phyloP scores from a whole-genome alignment of 1,140 invertebrate species.

The Eurosta solidaginis region DNA sequence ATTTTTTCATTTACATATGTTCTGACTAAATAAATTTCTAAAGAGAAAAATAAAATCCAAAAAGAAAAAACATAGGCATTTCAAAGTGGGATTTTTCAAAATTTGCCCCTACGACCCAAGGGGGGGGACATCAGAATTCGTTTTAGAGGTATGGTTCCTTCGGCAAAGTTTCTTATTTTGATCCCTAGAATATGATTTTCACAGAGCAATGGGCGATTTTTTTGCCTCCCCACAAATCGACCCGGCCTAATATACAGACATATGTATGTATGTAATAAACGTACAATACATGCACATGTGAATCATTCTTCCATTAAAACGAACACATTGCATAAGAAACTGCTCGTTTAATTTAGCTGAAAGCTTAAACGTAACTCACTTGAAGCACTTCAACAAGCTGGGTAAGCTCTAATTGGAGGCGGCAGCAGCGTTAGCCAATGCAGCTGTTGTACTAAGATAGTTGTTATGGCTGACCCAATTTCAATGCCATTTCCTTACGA shows the following conservation, averaged over 20 bases:
- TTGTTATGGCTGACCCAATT: not conserved
- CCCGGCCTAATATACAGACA: not conserved
- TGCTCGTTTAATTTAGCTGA: not conserved
- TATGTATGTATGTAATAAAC: not conserved
- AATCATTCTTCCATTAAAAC: not conserved
- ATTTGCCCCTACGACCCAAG: too few relatives aligned
- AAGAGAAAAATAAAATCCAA: too few relatives aligned
- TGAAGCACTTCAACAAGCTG: constrained; percentile 1
- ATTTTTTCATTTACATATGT: too few relatives aligned
- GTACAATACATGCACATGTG: not conserved
- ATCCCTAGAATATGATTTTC: too few relatives aligned
- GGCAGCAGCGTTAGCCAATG: not conserved
- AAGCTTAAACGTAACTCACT: not conserved
- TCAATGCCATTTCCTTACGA: not conserved
- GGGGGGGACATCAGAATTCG: too few relatives aligned
- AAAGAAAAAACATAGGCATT: too few relatives aligned
- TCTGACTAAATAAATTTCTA: too few relatives aligned
- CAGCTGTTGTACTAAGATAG: not conserved
- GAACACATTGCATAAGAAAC: not conserved
- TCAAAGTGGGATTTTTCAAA: too few relatives aligned
- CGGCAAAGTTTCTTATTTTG: too few relatives aligned
- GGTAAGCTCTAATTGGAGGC: not conserved
- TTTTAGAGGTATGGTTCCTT: too few relatives aligned
- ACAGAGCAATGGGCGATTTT: too few relatives aligned
- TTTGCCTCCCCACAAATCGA: too few relatives aligned